phyloP scores from a whole-genome alignment of 2,888 invertebrate genomes.

The Dioctria rufipes region DNA sequence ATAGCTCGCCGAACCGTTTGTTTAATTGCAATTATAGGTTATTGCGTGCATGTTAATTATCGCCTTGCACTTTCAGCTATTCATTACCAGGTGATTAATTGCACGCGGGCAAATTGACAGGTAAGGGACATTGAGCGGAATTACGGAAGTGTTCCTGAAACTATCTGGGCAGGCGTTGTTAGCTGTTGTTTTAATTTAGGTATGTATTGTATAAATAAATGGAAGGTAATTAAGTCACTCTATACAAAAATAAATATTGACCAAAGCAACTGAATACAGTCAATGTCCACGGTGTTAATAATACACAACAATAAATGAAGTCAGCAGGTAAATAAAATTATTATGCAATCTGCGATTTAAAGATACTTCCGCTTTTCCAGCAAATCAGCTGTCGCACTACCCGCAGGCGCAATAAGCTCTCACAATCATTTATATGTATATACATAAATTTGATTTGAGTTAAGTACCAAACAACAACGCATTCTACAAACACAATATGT shows the following conservation, averaged over 20 bases:
- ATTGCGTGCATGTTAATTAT: conserved; percentile 13
- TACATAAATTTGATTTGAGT: no score
- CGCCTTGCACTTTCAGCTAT: conserved; percentile 11
- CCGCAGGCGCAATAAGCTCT: no score
- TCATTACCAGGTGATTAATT: conserved; percentile 27
- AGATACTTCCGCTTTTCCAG: conserved; percentile 29
- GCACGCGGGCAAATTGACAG: conserved; percentile 6
- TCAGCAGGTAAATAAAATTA: background rate
- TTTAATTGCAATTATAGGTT: conserved; percentile 7
- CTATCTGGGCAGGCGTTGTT: background rate
- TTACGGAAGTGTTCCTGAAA: conserved; percentile 34
- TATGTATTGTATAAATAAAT: no score
- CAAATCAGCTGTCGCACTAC: background rate
- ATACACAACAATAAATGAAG: background rate
- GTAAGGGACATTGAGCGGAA: conserved; percentile 3
- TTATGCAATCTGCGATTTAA: conserved; percentile 22
- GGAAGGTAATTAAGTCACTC: no score
- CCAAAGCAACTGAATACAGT: background rate
- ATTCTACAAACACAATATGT: background rate
- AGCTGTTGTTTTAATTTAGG: background rate
- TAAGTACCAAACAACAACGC: background rate
- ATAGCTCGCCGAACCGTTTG: background rate
- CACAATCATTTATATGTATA: no score
- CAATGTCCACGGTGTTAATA: conserved; percentile 2
- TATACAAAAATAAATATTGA: background rate